Conservation (phyloP, 2,113 vertebrate species). For the Corythornis cristatus region DNA sequence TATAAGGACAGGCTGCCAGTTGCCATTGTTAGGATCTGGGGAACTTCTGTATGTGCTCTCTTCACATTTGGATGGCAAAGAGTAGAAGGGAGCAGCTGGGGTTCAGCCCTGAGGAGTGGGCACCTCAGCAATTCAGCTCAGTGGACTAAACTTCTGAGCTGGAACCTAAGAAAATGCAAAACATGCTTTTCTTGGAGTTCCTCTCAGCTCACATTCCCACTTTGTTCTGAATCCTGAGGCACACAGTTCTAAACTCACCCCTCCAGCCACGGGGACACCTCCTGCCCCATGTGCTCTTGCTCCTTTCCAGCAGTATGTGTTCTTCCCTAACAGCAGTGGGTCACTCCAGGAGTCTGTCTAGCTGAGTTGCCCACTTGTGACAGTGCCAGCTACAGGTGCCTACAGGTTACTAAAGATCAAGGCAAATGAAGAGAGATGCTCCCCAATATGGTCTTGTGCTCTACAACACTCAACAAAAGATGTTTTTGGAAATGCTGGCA, state of each 20-base stretch:
- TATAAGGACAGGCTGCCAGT: background rate
- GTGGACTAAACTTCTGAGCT: background rate
- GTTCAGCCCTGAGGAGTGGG: background rate
- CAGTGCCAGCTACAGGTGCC: background rate
- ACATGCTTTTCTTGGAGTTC: fast-evolving
- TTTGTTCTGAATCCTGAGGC: background rate
- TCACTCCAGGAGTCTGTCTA: background rate
- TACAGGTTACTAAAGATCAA: background rate
- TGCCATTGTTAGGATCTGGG: background rate
- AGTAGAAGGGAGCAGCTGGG: background rate
- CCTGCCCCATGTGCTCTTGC: background rate
- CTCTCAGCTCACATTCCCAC: background rate
- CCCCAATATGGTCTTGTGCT: background rate
- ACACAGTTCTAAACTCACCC: background rate
- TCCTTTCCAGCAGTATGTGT: fast-evolving
- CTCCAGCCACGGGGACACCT: fast-evolving
- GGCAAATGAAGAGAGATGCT: background rate
- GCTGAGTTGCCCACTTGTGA: background rate
- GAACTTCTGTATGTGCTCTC: background rate
- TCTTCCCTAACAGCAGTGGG: fast-evolving
- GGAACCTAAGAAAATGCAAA: background rate
- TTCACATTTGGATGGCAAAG: background rate
- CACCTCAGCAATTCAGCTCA: background rate
- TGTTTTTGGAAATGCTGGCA: too few species aligned
- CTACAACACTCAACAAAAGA: background rate